These are phyloP conservation scores for Rhineura floridana DNA, from an alignment of 2,113 vertebrate genomes.

Conservation along the genomic window DNA sequence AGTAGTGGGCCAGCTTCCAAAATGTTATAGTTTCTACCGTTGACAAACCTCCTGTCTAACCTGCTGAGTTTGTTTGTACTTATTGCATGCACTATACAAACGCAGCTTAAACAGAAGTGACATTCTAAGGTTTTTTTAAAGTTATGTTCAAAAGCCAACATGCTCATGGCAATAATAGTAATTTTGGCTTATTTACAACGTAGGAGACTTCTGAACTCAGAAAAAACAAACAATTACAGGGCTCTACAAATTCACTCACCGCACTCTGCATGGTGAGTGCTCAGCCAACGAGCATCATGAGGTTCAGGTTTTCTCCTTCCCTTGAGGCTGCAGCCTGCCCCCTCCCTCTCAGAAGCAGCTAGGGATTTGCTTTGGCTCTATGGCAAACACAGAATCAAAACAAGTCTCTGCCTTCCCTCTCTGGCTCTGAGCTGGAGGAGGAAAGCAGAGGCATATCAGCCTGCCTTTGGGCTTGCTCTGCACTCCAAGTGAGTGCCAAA, in stretches of 20 bases:
- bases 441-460: neutral
- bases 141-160: neutral
- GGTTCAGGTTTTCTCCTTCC: neutral
- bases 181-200: neutral
- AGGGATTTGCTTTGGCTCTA: neutral
- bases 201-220: neutral
- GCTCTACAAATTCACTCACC: neutral
- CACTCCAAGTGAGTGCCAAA: too few relatives aligned
- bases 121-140: conserved; percentile 4
- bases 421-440: neutral
- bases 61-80: conserved; percentile 26
- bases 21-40: conserved; percentile 35
- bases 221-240: neutral
- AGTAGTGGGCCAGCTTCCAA: conserved; percentile 60
- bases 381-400: neutral
- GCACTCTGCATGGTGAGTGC: neutral
- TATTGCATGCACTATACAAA: conserved; percentile 45
- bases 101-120: conserved; percentile 9
- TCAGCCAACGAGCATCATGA: neutral
- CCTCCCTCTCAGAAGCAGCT: neutral
- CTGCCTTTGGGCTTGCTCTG: too few relatives aligned
- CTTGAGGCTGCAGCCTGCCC: too few relatives aligned
- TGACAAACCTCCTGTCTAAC: conserved; percentile 54
- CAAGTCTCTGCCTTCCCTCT: neutral
- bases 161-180: neutral